Evolutionary conservation across 2,888 invertebrate genomes (phyloP).

Genomic region (Tinea semifulvella): DNA sequence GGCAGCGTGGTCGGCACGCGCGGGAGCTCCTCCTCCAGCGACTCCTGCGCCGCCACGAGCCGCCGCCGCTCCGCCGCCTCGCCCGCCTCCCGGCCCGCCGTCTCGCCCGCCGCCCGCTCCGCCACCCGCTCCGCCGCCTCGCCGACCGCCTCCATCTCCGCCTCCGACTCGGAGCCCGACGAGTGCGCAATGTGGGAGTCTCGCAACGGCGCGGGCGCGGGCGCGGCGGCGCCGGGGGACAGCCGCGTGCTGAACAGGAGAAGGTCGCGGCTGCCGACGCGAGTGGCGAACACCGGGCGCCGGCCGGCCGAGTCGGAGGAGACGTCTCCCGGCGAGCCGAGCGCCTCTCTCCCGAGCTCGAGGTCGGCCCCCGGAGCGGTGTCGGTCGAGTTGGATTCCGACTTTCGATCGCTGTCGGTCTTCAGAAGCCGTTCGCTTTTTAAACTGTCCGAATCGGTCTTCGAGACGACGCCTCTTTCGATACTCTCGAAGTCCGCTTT

Average conservation of each 20-base stretch:
- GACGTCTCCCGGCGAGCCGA: slow-evolving; percentile 17
- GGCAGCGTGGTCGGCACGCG: slow-evolving; percentile 92
- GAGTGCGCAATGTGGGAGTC: background rate
- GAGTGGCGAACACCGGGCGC: slow-evolving; percentile 3
- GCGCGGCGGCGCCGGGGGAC: slow-evolving; percentile 36
- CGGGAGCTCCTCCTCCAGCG: slow-evolving; percentile 86
- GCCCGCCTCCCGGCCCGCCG: slow-evolving; percentile 31
- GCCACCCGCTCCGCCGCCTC: background rate
- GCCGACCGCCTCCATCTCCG: slow-evolving; percentile 19
- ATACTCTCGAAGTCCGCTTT: background rate
- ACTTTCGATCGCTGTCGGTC: background rate
- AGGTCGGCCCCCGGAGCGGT: background rate
- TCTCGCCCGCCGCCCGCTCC: background rate
- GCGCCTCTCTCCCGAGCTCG: slow-evolving; percentile 14
- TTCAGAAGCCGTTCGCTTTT: background rate
- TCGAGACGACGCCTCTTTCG: background rate
- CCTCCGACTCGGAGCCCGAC: background rate
- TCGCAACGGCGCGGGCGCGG: background rate
- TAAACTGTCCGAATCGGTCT: background rate
- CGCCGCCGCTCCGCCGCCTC: slow-evolving; percentile 77
- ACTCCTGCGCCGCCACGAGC: slow-evolving; percentile 81
- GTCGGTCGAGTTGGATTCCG: background rate
- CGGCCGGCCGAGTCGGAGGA: slow-evolving; percentile 28
- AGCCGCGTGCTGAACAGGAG: slow-evolving; percentile 74
- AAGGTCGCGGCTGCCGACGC: slow-evolving; percentile 15